These are phyloP conservation scores for Pentalonia nigronervosa DNA, from an alignment of 1,140 invertebrate species.

Conservation along the genomic window DNA sequence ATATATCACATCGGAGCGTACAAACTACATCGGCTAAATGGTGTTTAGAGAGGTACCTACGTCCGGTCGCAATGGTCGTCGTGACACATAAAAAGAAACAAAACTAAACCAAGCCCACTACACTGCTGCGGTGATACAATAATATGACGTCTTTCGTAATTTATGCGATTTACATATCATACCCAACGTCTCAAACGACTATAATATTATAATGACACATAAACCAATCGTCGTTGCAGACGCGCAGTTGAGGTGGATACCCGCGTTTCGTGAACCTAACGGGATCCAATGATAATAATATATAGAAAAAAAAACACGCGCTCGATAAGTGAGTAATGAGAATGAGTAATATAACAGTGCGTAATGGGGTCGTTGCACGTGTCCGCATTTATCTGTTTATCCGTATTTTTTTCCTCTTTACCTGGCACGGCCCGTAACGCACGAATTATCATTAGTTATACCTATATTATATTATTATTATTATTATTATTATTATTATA, in stretches of 20 bases:
- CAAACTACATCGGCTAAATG: too few species aligned
- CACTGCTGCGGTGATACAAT: not conserved
- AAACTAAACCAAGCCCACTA: not conserved
- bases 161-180: not conserved
- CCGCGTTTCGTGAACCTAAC: constrained; percentile 32
- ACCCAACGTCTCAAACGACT: not conserved
- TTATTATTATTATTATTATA: not conserved
- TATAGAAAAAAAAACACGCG: not conserved
- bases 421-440: not conserved
- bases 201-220: not conserved
- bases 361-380: constrained; percentile 57
- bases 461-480: not conserved
- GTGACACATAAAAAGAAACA: not conserved
- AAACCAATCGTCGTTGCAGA: not conserved
- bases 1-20: not conserved
- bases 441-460: constrained; percentile 16
- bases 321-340: constrained; percentile 22
- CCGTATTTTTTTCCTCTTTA: not conserved
- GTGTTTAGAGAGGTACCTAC: too few species aligned
- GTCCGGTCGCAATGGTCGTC: not conserved
- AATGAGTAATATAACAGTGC: constrained; percentile 23
- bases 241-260: not conserved
- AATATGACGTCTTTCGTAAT: not conserved
- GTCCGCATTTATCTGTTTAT: not conserved
- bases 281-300: not conserved